phyloP scores from a whole-genome alignment of 2,797 vertebrate genomes.

The Aeoliscus strigatus region DNA sequence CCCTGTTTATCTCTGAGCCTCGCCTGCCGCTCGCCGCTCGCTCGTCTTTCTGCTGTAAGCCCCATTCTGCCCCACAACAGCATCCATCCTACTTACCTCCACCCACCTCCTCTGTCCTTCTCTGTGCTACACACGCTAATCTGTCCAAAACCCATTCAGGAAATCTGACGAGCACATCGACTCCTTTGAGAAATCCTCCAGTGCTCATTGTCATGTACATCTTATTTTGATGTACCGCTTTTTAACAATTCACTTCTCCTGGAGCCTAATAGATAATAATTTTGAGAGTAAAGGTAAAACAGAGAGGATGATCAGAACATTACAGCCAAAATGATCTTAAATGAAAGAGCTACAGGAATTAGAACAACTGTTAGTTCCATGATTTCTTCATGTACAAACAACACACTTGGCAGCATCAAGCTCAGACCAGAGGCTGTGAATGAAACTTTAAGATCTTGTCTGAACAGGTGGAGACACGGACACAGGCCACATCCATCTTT shows the following conservation, averaged over 20 bases:
- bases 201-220: conserved; percentile 1
- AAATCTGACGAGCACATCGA: conserved; percentile 40
- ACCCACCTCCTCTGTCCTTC: conserved; percentile 71
- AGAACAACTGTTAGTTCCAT: no score
- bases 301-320: no score
- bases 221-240: no score
- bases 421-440: conserved; percentile 19
- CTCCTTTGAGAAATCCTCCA: conserved; percentile 23
- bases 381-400: no score
- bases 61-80: conserved; percentile 60
- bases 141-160: conserved; percentile 55
- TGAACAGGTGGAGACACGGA: conserved; percentile 53
- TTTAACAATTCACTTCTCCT: no score
- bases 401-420: no score
- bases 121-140: conserved; percentile 69
- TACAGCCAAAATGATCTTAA: no score
- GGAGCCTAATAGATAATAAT: no score
- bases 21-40: conserved; percentile 55
- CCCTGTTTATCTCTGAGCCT: conserved; percentile 61
- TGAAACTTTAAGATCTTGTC: conserved; percentile 49
- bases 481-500: conserved; percentile 33
- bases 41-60: conserved; percentile 66
- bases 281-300: no score
- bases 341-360: no score
- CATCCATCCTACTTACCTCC: conserved; percentile 57